Base-by-base conservation (phyloP, 2,797 vertebrate species). In the Helostoma temminkii region DNA sequence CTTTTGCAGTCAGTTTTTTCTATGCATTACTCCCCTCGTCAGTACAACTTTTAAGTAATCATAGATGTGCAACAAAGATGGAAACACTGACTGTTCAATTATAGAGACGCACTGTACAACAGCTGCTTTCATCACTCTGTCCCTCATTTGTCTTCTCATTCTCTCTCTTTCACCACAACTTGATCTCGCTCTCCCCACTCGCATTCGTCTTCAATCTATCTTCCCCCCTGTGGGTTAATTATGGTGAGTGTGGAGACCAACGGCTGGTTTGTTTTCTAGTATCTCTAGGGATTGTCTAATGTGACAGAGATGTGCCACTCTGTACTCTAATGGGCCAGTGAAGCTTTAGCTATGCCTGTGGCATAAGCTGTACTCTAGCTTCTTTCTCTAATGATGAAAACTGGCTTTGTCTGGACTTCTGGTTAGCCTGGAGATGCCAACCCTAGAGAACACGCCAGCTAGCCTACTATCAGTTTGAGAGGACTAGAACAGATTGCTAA, bases 151-250 rank as follows among this genome's bases (percentile, higher is more conserved):
- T 78, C 71, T 75, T 50, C 62, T 64, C 9, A 2, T 52, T 58
- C 39, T 48, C 50, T 80, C 60, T 67, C 63, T 73, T 60, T 66
- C 67, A 32, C 76, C 36, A 12, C n/a, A 16, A 60, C 47, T 79
- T 54, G 50, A 61, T 58, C 43, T 54, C 32, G 61, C 61, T 53
- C 60, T 18, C 65, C 19, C 24, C 60, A 19, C 60, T 28, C 70
- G 37, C 54, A 58, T 46, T 25, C 73, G 54, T 58, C 36, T 62
- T 58, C 80, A 46, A 34, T 83, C 72, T 59, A 36, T 78, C 73
- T 66, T 91, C 87, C 90, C 90, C 90, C 90, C 79, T 53, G 88
- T 92, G 90, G 85, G 81, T 88, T 92, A 85, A 93, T 92, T 92
- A 92, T 66, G 78, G 67, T 68, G 53, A 69, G 77, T 80, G 78